Evolutionary conservation across 2,888 invertebrate genomes (phyloP).

Genomic region (Smittia aterrima): DNA sequence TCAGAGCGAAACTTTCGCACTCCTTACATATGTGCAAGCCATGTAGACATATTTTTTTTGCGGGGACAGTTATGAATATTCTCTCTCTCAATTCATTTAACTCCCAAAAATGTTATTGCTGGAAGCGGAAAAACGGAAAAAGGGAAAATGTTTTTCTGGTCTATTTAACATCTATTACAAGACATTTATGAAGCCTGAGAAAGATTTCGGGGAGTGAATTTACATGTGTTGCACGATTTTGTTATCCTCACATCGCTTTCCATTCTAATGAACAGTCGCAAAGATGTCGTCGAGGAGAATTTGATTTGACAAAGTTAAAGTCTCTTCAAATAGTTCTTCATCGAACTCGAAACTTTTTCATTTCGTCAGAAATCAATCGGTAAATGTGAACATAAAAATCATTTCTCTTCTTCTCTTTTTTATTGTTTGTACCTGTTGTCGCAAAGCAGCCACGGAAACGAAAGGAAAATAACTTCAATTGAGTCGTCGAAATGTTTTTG

Average conservation of each 20-base stretch:
- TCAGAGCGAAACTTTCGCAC: neutral
- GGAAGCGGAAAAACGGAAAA: neutral
- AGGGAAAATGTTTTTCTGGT: conserved; percentile 29
- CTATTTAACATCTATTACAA: conserved; percentile 37
- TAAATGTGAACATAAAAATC: neutral
- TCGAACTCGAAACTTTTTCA: too few relatives aligned
- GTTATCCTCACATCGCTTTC: neutral
- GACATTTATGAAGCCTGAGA: conserved; percentile 23
- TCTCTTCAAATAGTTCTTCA: too few relatives aligned
- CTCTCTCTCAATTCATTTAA: conserved; percentile 28
- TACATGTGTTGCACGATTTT: conserved; percentile 24
- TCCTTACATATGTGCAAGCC: neutral
- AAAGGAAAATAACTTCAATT: neutral
- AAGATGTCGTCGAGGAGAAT: too few relatives aligned
- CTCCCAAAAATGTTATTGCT: neutral
- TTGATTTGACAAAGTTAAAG: too few relatives aligned
- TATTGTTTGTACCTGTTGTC: neutral
- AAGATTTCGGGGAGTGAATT: conserved; percentile 17
- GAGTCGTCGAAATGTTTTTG: too few relatives aligned
- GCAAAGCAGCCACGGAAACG: neutral
- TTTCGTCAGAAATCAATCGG: too few relatives aligned
- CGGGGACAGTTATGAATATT: conserved; percentile 29
- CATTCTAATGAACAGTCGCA: too few relatives aligned
- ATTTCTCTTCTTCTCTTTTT: neutral
- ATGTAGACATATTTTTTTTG: conserved; percentile 3